Base-by-base conservation (phyloP, 2,888 invertebrate species). In the Lomographa bimaculata region DNA sequence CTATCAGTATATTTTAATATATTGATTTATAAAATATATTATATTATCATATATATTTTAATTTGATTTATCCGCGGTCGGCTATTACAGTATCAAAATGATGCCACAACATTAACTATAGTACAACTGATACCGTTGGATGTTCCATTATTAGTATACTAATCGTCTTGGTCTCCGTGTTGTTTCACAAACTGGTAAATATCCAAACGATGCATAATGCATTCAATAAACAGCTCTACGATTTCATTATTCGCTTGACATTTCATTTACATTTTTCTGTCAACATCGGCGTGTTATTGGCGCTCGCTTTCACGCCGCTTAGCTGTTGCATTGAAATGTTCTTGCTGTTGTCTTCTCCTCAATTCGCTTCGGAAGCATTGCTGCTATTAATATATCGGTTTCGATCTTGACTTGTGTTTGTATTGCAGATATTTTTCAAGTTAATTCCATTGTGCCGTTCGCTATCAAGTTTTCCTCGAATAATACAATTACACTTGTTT, bases 241-340 rank as follows among this genome's bases (percentile, higher is more conserved):
- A 29, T 34, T 34, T 34, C 28, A 34, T 28, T 28, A 40, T 40
- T 33, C 23, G 9, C 10, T 24, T 17, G 24, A 19, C 18, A 34
- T 41, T 29, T 34, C 12, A 33, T 39, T 39, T 27, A 33, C 39
- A 26, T 34, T 28, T 12, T 34, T 29, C 23, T 39, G 26, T 27
- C 27, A 23, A 21, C 32, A 33, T 33, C 10, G 24, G 12, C 12
- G 8, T 9, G 16, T 8, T 27, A 2, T 23, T 11, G 9, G 8
- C 7, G 39, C 32, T 16, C 17, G 7, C 32, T 39, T 26, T 39
- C 21, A 32, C 39, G 39, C 20, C 7, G 6, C 24, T 8, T 6
- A 2, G n/a, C 6, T 0, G 6, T 9, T 12, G 8, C 7, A 8
- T 21, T 33, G 5, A 17, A 27, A 20, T 20, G 7, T 18, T 7